phyloP scores from a whole-genome alignment of 2,797 vertebrate species.

The Avahi laniger region DNA sequence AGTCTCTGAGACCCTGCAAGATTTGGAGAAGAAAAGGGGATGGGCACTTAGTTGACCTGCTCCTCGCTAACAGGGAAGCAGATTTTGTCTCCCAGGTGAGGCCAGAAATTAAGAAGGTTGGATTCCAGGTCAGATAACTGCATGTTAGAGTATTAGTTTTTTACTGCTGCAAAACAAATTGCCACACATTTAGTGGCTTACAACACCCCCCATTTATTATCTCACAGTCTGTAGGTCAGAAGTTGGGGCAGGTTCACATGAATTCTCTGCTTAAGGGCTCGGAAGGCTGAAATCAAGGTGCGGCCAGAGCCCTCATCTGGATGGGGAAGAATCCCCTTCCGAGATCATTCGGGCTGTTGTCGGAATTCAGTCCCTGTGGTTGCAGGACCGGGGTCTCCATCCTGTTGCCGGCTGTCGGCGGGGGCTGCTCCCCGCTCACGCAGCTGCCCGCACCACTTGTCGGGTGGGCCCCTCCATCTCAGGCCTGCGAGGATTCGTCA shows the following conservation, averaged over 20 bases:
- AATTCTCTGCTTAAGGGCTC: neutral
- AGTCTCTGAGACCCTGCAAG: neutral
- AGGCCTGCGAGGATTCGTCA: neutral
- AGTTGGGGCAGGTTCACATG: neutral
- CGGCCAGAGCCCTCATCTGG: neutral
- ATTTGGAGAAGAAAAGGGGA: neutral
- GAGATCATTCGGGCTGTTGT: neutral
- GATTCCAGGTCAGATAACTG: neutral
- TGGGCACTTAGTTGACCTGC: fast-evolving
- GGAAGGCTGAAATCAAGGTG: neutral
- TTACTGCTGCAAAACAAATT: neutral
- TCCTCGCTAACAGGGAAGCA: neutral
- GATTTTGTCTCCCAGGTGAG: neutral
- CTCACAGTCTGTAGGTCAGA: neutral
- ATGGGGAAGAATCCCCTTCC: neutral
- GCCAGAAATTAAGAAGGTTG: constrained; percentile 9
- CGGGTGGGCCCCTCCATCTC: neutral
- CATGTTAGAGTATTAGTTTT: neutral
- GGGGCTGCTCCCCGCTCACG: neutral
- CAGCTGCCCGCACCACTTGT: neutral
- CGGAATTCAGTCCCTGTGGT: neutral
- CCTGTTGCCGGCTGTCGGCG: neutral
- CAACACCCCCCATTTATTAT: neutral
- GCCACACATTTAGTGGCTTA: neutral
- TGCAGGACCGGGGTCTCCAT: neutral